Percentiles rank a stretch among this genome's conserved stretches.
Evolutionary conservation across 1,140 invertebrate genomes (phyloP).

Genomic region (Drosophila carrolli): DNA sequence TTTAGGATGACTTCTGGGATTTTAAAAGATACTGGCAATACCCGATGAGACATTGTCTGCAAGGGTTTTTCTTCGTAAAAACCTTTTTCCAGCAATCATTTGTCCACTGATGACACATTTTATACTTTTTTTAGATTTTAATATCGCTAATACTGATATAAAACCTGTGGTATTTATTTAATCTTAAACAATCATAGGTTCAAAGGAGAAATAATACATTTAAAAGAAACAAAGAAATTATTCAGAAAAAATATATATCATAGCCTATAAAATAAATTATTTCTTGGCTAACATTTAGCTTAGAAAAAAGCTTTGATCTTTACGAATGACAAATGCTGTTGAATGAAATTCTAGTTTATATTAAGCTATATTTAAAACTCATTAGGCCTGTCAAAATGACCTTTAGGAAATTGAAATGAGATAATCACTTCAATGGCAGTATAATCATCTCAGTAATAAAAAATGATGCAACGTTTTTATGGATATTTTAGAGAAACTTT

Average conservation of each 20-base stretch:
- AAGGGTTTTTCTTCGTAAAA: neutral
- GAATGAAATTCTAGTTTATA: neutral
- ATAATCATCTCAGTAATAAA: neutral
- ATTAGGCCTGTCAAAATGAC: neutral
- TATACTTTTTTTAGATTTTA: too few relatives aligned
- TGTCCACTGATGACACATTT: too few relatives aligned
- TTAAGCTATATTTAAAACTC: neutral
- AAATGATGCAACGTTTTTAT: neutral
- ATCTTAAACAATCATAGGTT: too few relatives aligned
- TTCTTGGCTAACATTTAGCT: neutral
- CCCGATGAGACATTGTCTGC: too few relatives aligned
- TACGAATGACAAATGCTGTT: neutral
- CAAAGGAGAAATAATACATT: too few relatives aligned
- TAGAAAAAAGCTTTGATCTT: neutral
- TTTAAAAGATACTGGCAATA: too few relatives aligned
- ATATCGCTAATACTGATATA: too few relatives aligned
- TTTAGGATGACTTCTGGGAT: neutral
- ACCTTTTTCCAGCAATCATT: too few relatives aligned
- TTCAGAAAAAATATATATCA: neutral
- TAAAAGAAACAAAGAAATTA: too few relatives aligned
- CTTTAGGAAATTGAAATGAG: slow-evolving; percentile 2
- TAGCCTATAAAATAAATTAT: neutral
- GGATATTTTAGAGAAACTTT: neutral
- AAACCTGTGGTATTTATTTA: too few relatives aligned
- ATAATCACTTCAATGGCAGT: slow-evolving; percentile 15